Evolutionary conservation across 2,888 invertebrate genomes (phyloP), one percentile per base, ranked within the genome.

Genomic region (Mylabris sibirica): DNA sequence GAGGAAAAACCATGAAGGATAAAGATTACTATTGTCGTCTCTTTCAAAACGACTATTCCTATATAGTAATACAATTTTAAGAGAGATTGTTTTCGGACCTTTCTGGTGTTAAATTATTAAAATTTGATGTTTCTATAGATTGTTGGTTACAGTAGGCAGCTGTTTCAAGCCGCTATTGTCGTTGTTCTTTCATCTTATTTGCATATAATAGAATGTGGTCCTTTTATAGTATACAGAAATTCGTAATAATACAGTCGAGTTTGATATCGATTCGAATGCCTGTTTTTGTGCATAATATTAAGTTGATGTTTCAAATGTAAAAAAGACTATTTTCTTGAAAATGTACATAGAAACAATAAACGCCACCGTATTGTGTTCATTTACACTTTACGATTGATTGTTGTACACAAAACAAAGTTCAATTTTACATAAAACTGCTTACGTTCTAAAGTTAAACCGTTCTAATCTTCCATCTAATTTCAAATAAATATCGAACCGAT

Each of bases 181-280:
- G 12, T 14, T 14, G 3, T 41, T 41, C 41, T 41, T 41, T 41
- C n/a, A 44, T 44, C 44, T n/a, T 44, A 44, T 44, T 44, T 44
- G 17, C 44, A 44, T 44, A 44, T 44, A 44, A 44, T 44, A 44
- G 44, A 44, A 44, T 44, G 17, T 44, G 44, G 44, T 44, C 44
- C n/a, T 44, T 44, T 44, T 44, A 44, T 17, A n/a, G 4, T 30
- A 44, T 44, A 44, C 44, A 44, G 17, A 44, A 44, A 17, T 44
- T 44, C 44, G 44, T 41, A 41, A 41, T 41, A 41, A 35, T 35
- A 35, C 35, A n/a, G n/a, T n/a, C 35, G 1, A 11, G 4, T 5
- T 35, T 35, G 41, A 41, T 14, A 4, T 35, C n/a, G 41, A 41
- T 41, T 41, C 14, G 41, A n/a, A 41, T 41, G 14, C 2, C n/a